Evolutionary conservation across 1,140 invertebrate species (phyloP), one percentile per base, ranked within the genome.

Genomic region (Pararge aegeria): DNA sequence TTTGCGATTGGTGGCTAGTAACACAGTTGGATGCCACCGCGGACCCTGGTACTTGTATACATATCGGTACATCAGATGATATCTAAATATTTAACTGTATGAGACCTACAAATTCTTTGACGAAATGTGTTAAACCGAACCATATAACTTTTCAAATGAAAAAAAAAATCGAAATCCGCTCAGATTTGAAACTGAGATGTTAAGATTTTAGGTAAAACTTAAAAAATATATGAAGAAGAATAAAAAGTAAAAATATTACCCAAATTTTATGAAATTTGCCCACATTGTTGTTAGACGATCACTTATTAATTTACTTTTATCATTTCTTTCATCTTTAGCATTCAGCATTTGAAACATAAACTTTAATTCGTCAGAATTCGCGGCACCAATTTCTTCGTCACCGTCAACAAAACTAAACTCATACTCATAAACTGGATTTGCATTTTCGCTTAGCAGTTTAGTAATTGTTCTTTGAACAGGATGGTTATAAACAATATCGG

Each of bases 261-360:
- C 85, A 48, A 72, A 80, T 80, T 85, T 88, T 4, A 85, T 66
- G 24, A 88, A 88, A 60, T 88, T 87, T 0, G 75, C 55, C 85
- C 85, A 88, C 21, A 88, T 49, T 19, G 70, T 76, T 12, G 72
- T 65, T 15, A 75, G 48, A 6, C 77, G 70, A 21, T 83, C 68
- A 10, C 55, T 53, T 4, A 87, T 70, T 10, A 80, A 46, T 49
- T 75, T 58, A 50, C 81, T 75, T 10, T 73, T 61, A 7, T 68
- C 67, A 53, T 61, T 67, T 24, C 9, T 61, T 38, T 66, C 59
- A 10, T 46, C 30, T 24, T 37, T 52, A 21, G 7, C 29, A 10
- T 59, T 55, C n/a, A 51, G 18, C 10, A 66, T 52, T 10, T 83
- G 59, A 50, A 85, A 87, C 13, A 89, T 65, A 54, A 85, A 89